Conservation (phyloP, 2,888 invertebrate genomes). For the Drosophila trichaetosa region DNA sequence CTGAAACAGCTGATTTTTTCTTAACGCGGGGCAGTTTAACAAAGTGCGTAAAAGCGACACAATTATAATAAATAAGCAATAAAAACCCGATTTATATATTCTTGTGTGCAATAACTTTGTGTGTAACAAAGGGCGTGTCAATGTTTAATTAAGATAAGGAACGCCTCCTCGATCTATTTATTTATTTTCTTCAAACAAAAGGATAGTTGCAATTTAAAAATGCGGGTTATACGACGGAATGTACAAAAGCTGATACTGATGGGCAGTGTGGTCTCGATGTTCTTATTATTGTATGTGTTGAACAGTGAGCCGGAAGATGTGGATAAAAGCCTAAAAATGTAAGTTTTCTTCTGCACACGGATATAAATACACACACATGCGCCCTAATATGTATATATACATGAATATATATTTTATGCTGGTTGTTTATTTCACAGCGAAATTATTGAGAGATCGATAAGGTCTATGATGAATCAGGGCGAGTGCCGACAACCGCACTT, state of each 20-base stretch:
- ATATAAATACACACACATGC: neutral
- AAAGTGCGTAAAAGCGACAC: slow-evolving; percentile 1
- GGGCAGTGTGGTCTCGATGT: slow-evolving; percentile 16
- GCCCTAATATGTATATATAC: neutral
- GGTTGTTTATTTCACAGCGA: slow-evolving; percentile 74
- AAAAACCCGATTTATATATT: too few relatives aligned
- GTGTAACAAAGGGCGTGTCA: neutral
- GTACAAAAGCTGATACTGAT: slow-evolving; percentile 56
- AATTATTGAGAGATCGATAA: slow-evolving; percentile 85
- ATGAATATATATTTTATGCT: slow-evolving; percentile 7
- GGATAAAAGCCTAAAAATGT: slow-evolving; percentile 68
- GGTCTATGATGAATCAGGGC: slow-evolving; percentile 84
- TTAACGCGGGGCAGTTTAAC: slow-evolving; percentile 30
- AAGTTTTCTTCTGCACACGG: slow-evolving; percentile 23
- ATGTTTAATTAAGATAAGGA: neutral
- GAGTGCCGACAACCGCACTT: slow-evolving; percentile 89
- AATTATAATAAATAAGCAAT: neutral
- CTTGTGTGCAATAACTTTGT: neutral
- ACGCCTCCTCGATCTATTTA: neutral
- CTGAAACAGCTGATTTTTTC: slow-evolving; percentile 6
- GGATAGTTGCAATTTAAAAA: slow-evolving; percentile 35
- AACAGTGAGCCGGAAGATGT: slow-evolving; percentile 50
- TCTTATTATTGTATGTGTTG: slow-evolving; percentile 50
- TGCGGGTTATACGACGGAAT: slow-evolving; percentile 67
- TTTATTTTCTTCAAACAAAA: slow-evolving; percentile 3